Conservation (phyloP, 2,888 invertebrate genomes). For the Pandemis cinnamomeana region DNA sequence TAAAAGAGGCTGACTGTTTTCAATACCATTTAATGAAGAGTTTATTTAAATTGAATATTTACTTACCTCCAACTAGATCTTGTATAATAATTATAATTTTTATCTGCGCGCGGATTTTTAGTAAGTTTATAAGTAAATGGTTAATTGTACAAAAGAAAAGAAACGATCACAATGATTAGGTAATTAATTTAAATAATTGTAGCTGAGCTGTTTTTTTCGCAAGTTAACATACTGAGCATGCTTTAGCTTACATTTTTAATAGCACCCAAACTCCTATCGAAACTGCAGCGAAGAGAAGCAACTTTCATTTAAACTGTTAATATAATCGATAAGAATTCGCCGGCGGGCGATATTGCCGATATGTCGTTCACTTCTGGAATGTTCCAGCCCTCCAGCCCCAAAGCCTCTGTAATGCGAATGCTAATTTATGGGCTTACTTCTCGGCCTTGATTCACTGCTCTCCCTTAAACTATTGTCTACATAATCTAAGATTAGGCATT, state of each 20-base stretch:
- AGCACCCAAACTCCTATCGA: neutral
- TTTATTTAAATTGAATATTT: no score
- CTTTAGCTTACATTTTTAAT: neutral
- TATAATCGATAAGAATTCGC: constrained; percentile 25
- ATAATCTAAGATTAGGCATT: constrained; percentile 40
- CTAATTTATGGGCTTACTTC: constrained; percentile 50
- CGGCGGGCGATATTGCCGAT: constrained; percentile 38
- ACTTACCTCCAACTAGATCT: no score
- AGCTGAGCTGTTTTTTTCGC: no score
- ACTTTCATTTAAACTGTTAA: constrained; percentile 10
- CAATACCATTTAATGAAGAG: no score
- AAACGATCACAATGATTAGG: no score
- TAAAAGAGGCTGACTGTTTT: no score
- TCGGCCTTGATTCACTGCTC: constrained; percentile 49
- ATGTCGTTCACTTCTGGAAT: constrained; percentile 46
- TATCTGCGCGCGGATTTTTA: no score
- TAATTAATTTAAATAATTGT: no score
- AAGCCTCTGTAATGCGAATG: constrained; percentile 48
- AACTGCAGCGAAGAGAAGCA: neutral
- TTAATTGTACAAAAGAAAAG: no score
- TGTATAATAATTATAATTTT: no score
- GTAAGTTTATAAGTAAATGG: no score
- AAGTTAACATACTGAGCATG: no score
- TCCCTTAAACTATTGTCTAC: constrained; percentile 46
- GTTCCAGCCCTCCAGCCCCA: constrained; percentile 34